These are phyloP conservation scores for Antheraea yamamai DNA, from an alignment of 2,888 invertebrate genomes.

Conservation along the genomic window DNA sequence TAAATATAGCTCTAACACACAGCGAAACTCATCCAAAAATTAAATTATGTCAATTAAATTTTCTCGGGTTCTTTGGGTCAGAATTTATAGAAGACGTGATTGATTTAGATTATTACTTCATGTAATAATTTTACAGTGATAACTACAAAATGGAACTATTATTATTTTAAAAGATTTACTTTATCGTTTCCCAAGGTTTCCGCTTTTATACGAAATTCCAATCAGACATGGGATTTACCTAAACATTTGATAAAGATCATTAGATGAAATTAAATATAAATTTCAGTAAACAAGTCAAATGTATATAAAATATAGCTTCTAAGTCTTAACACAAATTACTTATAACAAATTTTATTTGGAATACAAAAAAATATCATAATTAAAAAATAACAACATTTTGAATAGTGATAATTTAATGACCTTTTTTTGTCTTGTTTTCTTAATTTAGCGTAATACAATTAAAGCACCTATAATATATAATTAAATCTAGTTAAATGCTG, in stretches of 20 bases:
- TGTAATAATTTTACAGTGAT: neutral
- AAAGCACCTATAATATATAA: constrained; percentile 50
- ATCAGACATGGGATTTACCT: neutral
- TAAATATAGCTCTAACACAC: neutral
- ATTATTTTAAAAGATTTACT: neutral
- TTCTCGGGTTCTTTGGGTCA: neutral
- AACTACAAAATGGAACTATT: neutral
- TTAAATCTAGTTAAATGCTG: constrained; percentile 52
- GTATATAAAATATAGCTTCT: neutral
- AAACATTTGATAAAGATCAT: neutral
- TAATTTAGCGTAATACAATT: constrained; percentile 38
- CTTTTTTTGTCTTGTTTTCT: constrained; percentile 23
- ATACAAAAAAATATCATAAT: constrained; percentile 9
- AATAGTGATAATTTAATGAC: neutral
- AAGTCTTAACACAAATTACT: neutral
- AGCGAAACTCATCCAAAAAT: neutral
- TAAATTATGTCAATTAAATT: neutral
- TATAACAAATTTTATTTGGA: constrained; percentile 1
- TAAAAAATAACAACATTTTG: constrained; percentile 12
- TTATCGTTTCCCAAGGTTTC: neutral
- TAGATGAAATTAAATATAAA: too few species aligned
- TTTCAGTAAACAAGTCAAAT: neutral
- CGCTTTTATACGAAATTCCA: too few species aligned
- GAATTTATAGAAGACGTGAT: neutral
- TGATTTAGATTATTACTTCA: neutral